Evolutionary conservation across 2,113 vertebrate species (phyloP), one percentile per base, ranked within the genome.

Genomic region (Thryonomys swinderianus): DNA sequence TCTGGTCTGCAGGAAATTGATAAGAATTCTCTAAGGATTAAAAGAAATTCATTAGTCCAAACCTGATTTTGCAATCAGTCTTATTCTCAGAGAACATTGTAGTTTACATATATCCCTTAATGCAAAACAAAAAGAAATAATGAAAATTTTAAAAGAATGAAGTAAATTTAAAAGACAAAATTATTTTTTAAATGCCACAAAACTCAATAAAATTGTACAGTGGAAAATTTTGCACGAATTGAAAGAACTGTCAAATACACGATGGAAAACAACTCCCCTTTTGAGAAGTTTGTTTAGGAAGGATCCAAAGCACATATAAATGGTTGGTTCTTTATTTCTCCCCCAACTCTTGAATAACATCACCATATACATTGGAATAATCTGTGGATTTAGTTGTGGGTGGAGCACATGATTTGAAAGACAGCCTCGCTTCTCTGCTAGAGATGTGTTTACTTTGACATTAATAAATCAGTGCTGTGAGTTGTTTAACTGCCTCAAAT

Each of bases 31-130:
- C 25, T 81, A 92, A 95, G 53, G 34, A 93, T 85, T 81, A 85
- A 90, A 91, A 85, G 25, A 92, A 93, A 88, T 59, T 76, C 42
- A 89, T 59, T 93, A 84, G 21, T 69, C 23, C 76, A 85, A 95
- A 84, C 45, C 20, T 62, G 13, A 66, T 94, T 92, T 93, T 93
- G 48, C 30, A 79, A 82, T 93, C 53, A 91, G 3, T 82, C 53
- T 94, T 88, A 88, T 67, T 90, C 20, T 82, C 32, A 94, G 18
- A 91, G 59, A 90, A 53, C 32, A 83, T 64, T 76, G 53, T 12
- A 66, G 5, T 66, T 82, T 84, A 79, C 32, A 85, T 61, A 78
- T 78, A 95, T 93, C 82, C 37, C 84, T 76, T 37, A 61, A 84
- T 51, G 14, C 10, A 81, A 95, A 95, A 90, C 37, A 51, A 51